A percentile compares a stretch with the other conserved stretches of the same genome.
Evolutionary conservation across 2,113 vertebrate genomes (phyloP).

Genomic region (Trematocara macrostoma): DNA sequence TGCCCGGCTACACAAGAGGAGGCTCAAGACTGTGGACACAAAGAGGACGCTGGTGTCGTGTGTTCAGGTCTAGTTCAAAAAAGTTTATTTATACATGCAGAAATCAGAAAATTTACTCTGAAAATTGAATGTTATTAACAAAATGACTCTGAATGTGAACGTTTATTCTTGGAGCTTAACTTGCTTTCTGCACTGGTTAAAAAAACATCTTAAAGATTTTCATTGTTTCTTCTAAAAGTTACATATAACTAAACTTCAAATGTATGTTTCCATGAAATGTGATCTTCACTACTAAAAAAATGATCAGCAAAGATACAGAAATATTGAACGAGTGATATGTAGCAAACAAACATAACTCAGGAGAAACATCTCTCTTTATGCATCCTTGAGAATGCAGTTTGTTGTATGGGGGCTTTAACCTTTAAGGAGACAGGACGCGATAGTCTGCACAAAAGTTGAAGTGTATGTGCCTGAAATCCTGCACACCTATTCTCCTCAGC

Average conservation of each 20-base stretch:
- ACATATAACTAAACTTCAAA: neutral
- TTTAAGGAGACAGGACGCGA: rapidly evolving
- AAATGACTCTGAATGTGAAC: neutral
- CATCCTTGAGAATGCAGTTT: neutral
- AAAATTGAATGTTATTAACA: rapidly evolving
- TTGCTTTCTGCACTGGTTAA: neutral
- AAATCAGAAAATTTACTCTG: neutral
- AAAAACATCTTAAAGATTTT: neutral
- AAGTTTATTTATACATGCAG: rapidly evolving
- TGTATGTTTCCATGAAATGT: neutral
- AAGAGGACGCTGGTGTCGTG: conserved; percentile 70
- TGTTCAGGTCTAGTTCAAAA: conserved; percentile 66
- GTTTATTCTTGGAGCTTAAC: neutral
- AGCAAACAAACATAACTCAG: neutral
- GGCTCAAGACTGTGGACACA: conserved; percentile 66
- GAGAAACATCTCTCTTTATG: neutral
- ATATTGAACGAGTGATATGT: rapidly evolving
- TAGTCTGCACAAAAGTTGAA: neutral
- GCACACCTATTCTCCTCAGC: rapidly evolving
- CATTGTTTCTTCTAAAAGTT: rapidly evolving
- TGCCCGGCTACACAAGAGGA: conserved; percentile 26
- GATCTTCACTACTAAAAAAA: neutral
- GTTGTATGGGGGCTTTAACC: neutral
- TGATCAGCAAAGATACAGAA: rapidly evolving
- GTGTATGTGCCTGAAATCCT: neutral